Evolutionary conservation across 1,140 invertebrate genomes (phyloP).

Genomic region (honey bee (Apis mellifera)): Amel_HAv3.1 CM009943.2:7188501-7189000

Average conservation of each 20-base stretch:
- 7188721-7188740: conserved; percentile 62
- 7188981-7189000: too few relatives aligned
- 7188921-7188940: conserved; percentile 30
- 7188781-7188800: conserved; percentile 58
- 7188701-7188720: conserved; percentile 36
- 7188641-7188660: neutral
- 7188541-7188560: neutral
- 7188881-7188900: conserved; percentile 50
- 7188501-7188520: too few relatives aligned
- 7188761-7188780: conserved; percentile 51
- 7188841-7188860: conserved; percentile 54
- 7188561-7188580: too few relatives aligned
- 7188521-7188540: neutral
- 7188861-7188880: conserved; percentile 62
- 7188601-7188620: neutral
- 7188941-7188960: conserved; percentile 2
- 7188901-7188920: conserved; percentile 18
- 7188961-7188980: neutral
- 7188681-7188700: neutral
- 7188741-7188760: conserved; percentile 44
- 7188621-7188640: conserved; percentile 13
- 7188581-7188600: neutral
- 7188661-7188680: neutral
- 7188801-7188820: conserved; percentile 62
- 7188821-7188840: conserved; percentile 55